Evolutionary conservation across 2,797 vertebrate species (phyloP), one percentile per base, ranked within the genome.

Genomic region (Hapalemur alaotrensis): DNA sequence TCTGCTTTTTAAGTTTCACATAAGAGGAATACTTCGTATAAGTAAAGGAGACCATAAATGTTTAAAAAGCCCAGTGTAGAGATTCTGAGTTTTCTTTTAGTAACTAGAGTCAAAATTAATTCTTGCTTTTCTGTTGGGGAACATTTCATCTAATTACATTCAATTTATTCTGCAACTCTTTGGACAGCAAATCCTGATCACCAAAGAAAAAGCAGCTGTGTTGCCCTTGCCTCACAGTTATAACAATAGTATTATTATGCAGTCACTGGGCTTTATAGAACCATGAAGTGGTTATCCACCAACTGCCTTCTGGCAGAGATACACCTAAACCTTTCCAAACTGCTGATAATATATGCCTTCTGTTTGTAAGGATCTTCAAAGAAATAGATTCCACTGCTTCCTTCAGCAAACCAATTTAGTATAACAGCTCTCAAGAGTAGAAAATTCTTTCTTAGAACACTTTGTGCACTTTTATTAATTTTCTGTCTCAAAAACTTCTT

Each of bases 141-240:
- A 96, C 94, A 94, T 93, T 95, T 95, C 57, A 79, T 97, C 91
- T 95, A 94, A 96, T 97, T 95, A 84, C 82, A 93, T 95, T 96
- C 86, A 96, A 65, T 95, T 95, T 94, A 95, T 95, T 95, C 84
- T 96, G 72, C 83, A 96, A 80, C 50, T 70, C 93, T 96, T 81
- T 86, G 70, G 91, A 63, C 84, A 96, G 88, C 92, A 95, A 84
- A 82, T 95, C 67, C 41, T 92, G 67, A 93, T 89, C 48, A 90
- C 81, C 38, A 95, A 89, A 96, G 96, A 93, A 48, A 87, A 94
- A 83, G 70, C 94, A 88, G 85, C 80, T 96, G 75, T 52, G 32
- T 89, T 93, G 83, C 91, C 75, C n/a, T 93, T 88, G 54, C 50
- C 83, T 92, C 48, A 61, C 11, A 76, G 57, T 82, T 94, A 67